phyloP scores from a whole-genome alignment of 2,113 vertebrate species.

The Craseonycteris thonglongyai region DNA sequence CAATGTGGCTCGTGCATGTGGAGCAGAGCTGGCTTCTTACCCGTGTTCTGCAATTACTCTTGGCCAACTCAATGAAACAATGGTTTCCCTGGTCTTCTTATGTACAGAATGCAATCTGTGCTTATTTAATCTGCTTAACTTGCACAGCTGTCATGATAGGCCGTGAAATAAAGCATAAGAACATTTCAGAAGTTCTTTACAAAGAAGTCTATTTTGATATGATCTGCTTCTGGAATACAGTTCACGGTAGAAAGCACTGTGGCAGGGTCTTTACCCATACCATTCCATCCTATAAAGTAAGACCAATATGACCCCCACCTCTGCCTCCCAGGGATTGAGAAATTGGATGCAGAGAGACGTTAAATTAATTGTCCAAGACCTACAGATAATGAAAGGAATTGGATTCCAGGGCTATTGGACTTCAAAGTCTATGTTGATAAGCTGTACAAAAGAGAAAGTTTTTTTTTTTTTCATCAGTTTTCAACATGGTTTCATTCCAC shows the following conservation, averaged over 20 bases:
- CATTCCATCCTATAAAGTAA: background rate
- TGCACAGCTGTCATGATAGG: background rate
- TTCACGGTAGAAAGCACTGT: background rate
- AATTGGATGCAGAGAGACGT: background rate
- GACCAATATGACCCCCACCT: background rate
- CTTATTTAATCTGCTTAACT: background rate
- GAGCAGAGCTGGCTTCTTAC: background rate
- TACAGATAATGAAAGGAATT: background rate
- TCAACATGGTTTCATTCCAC: too few relatives aligned
- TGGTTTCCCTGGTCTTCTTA: background rate
- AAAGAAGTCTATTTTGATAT: background rate
- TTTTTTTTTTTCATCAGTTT: too few relatives aligned
- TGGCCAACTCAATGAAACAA: background rate
- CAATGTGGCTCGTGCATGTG: background rate
- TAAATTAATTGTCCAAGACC: background rate
- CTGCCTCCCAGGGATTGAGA: background rate
- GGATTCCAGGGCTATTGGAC: background rate
- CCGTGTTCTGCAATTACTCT: background rate
- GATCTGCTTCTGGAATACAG: background rate
- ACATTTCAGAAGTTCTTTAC: background rate
- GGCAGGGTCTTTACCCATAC: background rate
- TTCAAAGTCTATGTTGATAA: background rate
- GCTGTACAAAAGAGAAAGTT: background rate
- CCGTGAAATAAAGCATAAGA: background rate
- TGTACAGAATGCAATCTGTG: background rate